These are phyloP conservation scores for Lerema accius DNA, from an alignment of 1,140 invertebrate species.

Conservation along the genomic window DNA sequence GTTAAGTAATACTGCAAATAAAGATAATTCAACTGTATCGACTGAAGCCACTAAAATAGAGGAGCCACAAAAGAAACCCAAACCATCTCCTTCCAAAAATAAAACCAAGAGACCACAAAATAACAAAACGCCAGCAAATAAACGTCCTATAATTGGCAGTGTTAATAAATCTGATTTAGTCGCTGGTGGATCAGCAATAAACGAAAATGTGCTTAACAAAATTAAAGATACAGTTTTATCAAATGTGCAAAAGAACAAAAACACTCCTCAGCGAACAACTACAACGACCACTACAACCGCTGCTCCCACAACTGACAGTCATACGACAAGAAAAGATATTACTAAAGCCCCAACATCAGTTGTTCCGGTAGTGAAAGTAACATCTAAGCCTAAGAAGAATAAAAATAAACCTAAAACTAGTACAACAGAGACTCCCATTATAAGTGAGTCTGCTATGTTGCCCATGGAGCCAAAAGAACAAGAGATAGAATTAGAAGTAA, in stretches of 20 bases:
- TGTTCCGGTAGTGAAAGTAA: slow-evolving; percentile 48
- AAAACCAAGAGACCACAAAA: slow-evolving; percentile 67
- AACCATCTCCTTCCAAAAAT: slow-evolving; percentile 59
- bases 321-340: slow-evolving; percentile 52
- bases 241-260: slow-evolving; percentile 80
- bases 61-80: slow-evolving; percentile 63
- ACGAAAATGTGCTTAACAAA: slow-evolving; percentile 80
- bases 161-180: slow-evolving; percentile 80
- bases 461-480: slow-evolving; percentile 83
- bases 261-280: slow-evolving; percentile 47
- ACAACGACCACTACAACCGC: slow-evolving; percentile 43
- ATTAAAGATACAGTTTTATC: slow-evolving; percentile 79
- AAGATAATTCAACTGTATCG: slow-evolving; percentile 52
- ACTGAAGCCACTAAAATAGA: slow-evolving; percentile 72
- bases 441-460: slow-evolving; percentile 63
- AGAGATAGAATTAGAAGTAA: slow-evolving; percentile 82
- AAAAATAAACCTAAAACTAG: slow-evolving; percentile 65
- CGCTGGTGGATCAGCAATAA: slow-evolving; percentile 78
- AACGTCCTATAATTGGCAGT: slow-evolving; percentile 73
- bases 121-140: slow-evolving; percentile 49
- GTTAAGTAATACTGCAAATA: slow-evolving; percentile 81
- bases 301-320: slow-evolving; percentile 56
- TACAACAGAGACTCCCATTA: slow-evolving; percentile 49
- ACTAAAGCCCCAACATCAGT: slow-evolving; percentile 40
- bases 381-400: slow-evolving; percentile 66